phyloP scores from a whole-genome alignment of 2,888 invertebrate genomes.

The Eristalis tenax region DNA sequence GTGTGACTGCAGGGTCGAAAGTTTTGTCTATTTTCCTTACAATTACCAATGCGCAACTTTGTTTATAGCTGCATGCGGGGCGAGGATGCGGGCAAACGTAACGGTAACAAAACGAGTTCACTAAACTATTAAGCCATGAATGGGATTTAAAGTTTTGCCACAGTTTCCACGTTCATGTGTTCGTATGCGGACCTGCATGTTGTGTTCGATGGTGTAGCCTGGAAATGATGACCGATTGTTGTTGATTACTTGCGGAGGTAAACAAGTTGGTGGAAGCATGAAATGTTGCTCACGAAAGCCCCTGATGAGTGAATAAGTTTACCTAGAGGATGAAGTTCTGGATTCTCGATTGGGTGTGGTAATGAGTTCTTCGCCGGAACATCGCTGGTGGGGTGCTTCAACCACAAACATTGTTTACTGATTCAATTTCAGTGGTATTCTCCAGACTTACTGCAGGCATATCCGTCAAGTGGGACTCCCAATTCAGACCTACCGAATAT shows the following conservation, averaged over 20 bases:
- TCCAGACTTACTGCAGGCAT: no score
- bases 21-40: constrained; percentile 58
- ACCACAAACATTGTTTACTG: no score
- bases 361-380: background rate
- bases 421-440: no score
- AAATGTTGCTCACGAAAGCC: background rate
- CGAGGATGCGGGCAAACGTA: background rate
- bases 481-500: no score
- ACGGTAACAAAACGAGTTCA: constrained; percentile 33
- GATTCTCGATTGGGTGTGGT: background rate
- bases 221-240: constrained; percentile 25
- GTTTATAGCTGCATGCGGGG: background rate
- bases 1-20: constrained; percentile 46
- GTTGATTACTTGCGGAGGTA: background rate
- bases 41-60: constrained; percentile 19
- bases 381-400: no score
- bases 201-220: background rate
- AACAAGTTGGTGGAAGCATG: background rate
- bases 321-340: background rate
- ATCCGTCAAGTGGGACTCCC: no score
- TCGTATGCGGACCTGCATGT: constrained; percentile 14
- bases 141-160: constrained; percentile 37
- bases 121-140: constrained; percentile 44
- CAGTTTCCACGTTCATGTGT: background rate
- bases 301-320: background rate